Conservation (phyloP, 2,113 vertebrate genomes). For the Bungarus multicinctus region DNA sequence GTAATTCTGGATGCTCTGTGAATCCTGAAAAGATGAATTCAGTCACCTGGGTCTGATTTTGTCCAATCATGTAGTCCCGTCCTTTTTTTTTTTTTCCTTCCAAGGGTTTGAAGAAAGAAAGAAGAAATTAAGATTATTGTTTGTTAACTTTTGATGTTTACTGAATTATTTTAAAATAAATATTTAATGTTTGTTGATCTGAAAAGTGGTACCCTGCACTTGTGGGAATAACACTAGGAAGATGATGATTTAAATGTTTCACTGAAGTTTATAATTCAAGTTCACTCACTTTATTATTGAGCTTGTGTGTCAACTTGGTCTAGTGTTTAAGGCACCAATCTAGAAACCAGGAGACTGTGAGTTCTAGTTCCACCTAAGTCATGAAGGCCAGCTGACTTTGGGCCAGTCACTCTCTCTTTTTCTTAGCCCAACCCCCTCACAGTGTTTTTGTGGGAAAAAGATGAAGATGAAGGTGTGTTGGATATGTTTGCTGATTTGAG, state of each 20-base stretch:
- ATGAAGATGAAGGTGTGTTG: background rate
- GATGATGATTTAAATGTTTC: background rate
- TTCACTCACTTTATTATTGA: background rate
- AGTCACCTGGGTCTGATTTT: slow-evolving; percentile 3
- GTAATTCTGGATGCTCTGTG: slow-evolving; percentile 22
- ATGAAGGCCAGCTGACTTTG: background rate
- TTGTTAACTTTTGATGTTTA: no score
- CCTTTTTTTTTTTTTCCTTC: background rate
- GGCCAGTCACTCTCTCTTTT: background rate
- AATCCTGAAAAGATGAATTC: slow-evolving; percentile 49
- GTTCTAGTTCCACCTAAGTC: background rate
- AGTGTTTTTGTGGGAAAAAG: background rate
- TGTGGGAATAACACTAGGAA: background rate
- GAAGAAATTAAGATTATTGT: background rate
- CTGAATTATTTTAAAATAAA: background rate
- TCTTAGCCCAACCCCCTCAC: background rate
- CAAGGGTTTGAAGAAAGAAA: background rate
- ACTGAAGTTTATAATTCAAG: background rate
- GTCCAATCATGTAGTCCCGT: slow-evolving; percentile 10
- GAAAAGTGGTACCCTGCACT: background rate
- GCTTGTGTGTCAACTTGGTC: background rate
- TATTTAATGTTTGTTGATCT: background rate
- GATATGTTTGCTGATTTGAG: background rate
- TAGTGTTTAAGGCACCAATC: background rate
- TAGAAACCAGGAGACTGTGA: background rate